These are phyloP conservation scores for Orthonyx spaldingii DNA, from an alignment of 2,113 vertebrate genomes.

Conservation along the genomic window DNA sequence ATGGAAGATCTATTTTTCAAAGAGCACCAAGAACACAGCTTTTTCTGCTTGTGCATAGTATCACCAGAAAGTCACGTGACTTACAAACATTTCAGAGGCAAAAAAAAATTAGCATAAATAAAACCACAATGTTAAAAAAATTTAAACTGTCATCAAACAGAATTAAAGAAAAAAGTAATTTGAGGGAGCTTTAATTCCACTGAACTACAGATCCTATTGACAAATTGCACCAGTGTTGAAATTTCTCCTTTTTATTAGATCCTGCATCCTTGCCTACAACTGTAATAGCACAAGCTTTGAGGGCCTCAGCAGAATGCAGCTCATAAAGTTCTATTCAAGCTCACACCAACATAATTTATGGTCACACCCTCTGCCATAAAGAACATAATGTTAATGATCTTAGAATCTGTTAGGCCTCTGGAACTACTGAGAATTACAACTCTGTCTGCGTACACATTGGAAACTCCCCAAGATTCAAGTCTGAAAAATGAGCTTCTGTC, in stretches of 20 bases:
- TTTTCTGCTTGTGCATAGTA: constrained; percentile 9
- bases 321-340: constrained; percentile 16
- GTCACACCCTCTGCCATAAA: neutral
- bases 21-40: neutral
- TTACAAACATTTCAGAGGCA: neutral
- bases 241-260: constrained; percentile 10
- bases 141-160: neutral
- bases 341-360: constrained; percentile 41
- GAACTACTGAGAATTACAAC: constrained; percentile 38
- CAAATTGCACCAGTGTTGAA: neutral
- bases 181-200: neutral
- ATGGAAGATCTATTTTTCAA: constrained; percentile 41
- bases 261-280: constrained; percentile 31
- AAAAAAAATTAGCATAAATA: neutral
- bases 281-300: neutral
- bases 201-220: neutral
- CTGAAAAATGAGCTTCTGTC: constrained; percentile 24
- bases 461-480: constrained; percentile 33
- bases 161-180: constrained; percentile 12
- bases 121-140: neutral
- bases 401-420: constrained; percentile 17
- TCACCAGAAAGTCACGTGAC: neutral
- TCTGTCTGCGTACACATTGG: neutral
- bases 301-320: constrained; percentile 23
- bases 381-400: constrained; percentile 47